Conservation (phyloP, 2,888 invertebrate genomes). For the Slavum lentiscoides region DNA sequence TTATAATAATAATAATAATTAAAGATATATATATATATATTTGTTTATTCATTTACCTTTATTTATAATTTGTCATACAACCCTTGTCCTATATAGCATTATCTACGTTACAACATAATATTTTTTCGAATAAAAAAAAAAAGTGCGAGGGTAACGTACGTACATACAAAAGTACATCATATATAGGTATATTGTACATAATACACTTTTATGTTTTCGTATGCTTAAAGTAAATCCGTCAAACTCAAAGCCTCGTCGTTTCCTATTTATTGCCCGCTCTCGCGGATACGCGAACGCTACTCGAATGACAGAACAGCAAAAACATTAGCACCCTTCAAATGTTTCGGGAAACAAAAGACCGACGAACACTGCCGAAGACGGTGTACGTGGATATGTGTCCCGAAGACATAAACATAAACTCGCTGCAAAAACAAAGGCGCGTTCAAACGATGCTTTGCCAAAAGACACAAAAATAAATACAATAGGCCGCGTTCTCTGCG, state of each 20-base stretch:
- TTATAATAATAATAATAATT: too few relatives aligned
- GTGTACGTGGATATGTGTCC: background rate
- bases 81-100: too few relatives aligned
- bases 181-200: background rate
- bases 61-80: too few relatives aligned
- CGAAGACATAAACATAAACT: background rate
- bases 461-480: background rate
- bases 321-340: background rate
- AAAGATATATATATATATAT: too few relatives aligned
- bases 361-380: background rate
- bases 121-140: too few relatives aligned
- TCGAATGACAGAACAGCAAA: background rate
- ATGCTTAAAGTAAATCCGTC: background rate
- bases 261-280: background rate
- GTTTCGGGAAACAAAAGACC: constrained; percentile 17
- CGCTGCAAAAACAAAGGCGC: background rate
- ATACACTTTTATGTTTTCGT: background rate
- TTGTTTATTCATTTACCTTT: too few relatives aligned
- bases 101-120: too few relatives aligned
- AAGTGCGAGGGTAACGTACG: background rate
- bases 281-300: background rate
- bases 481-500: background rate
- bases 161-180: background rate
- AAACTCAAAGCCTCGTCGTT: background rate
- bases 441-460: background rate